Conservation (phyloP, 2,113 vertebrate species). For the Phainopepla nitens region DNA sequence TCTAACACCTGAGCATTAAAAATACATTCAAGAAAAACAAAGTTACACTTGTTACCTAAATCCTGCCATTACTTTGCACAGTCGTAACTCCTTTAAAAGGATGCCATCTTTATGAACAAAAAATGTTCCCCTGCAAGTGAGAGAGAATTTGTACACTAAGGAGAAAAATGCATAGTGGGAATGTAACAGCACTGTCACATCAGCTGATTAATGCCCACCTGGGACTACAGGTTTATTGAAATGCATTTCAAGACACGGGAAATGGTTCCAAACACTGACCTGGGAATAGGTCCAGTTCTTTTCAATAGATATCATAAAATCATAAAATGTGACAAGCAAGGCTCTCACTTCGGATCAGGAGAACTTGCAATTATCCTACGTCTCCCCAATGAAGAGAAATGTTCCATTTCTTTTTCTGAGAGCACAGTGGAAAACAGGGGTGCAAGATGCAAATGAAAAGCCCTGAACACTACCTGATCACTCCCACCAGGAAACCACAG, state of each 20-base stretch:
- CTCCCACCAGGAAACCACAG: not conserved
- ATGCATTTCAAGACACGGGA: not conserved
- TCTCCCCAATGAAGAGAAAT: not conserved
- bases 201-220: not conserved
- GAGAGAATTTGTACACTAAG: not conserved
- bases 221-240: not conserved
- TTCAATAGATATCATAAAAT: not conserved
- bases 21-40: not conserved
- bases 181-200: not conserved
- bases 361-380: accelerated
- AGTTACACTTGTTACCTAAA: not conserved
- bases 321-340: not conserved
- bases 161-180: not conserved
- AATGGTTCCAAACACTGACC: not conserved
- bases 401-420: not conserved
- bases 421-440: not conserved
- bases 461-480: not conserved
- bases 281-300: not conserved
- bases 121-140: not conserved
- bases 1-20: not conserved
- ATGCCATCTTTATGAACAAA: not conserved
- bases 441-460: not conserved
- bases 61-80: not conserved
- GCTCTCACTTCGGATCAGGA: not conserved
- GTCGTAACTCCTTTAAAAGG: not conserved